Evolutionary conservation across 1,140 invertebrate species (phyloP), one percentile per base, ranked within the genome.

Genomic region (Pseudomyrmex dendroicus): DNA sequence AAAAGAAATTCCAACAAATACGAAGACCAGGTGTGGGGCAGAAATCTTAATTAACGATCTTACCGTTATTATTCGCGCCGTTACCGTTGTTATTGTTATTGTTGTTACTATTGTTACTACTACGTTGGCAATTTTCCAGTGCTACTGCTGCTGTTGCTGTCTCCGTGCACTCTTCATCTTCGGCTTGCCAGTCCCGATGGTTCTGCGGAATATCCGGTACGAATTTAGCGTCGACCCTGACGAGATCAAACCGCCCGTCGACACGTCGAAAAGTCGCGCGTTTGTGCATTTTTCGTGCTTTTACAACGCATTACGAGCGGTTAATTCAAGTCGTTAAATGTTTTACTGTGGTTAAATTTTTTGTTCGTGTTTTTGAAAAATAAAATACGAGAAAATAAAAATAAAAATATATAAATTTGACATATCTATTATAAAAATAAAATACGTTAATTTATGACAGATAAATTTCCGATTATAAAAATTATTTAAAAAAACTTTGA

Each of bases 151-250:
- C 90, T 87, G 91, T 87, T 85, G 92, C 89, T 89, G 90, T 89
- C 90, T 94, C 93, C 88, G 91, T 90, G 77, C 93, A 94, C 90
- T 94, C 94, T 89, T 94, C 94, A 94, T 94, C 93, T 92, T 94
- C 93, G 87, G 90, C 91, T 86, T 92, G 93, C 94, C 93, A 94
- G 89, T 94, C 93, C 83, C 90, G 92, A 76, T 93, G 93, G 89
- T 94, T 94, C 94, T 94, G 90, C 76, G 73, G 74, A 86, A 86
- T 89, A 90, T 92, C 89, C 91, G 89, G 90, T 91, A 92, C 90
- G 88, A 92, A 93, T 87, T 88, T 89, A 86, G 86, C 76, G 78
- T 76, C 76, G 84, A 80, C 82, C 70, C 73, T 84, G 82, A 87
- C 50, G 73, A 78, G 86, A 87, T 76, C 77, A 64, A 62, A 22